Conservation (phyloP, 2,797 vertebrate species). For the Sebastiscus tertius region DNA sequence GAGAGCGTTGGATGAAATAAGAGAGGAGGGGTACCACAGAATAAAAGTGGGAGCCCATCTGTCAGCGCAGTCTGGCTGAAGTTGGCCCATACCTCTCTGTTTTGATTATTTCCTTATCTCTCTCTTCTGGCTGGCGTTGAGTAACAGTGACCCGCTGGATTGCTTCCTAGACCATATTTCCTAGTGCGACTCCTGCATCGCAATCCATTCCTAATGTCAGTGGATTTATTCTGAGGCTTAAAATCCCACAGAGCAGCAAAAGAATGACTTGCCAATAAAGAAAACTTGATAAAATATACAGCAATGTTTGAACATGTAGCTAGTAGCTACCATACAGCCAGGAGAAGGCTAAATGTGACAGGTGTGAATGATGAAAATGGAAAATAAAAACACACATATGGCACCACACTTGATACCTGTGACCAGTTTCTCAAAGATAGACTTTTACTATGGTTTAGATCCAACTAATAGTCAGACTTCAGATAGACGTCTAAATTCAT, state of each 20-base stretch:
- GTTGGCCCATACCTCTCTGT: slow-evolving; percentile 65
- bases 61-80: slow-evolving; percentile 64
- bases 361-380: not conserved
- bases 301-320: not conserved
- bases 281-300: slow-evolving; percentile 31
- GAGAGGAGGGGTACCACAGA: slow-evolving; percentile 36
- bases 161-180: slow-evolving; percentile 73
- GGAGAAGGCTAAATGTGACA: slow-evolving; percentile 8
- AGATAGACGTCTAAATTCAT: not conserved
- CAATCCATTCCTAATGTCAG: slow-evolving; percentile 60
- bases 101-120: slow-evolving; percentile 80
- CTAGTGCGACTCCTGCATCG: slow-evolving; percentile 47
- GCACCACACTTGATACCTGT: not conserved
- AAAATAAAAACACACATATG: not conserved
- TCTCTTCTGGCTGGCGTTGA: slow-evolving; percentile 66
- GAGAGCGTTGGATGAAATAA: slow-evolving; percentile 51
- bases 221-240: slow-evolving; percentile 54
- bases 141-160: slow-evolving; percentile 75
- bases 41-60: slow-evolving; percentile 65
- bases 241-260: slow-evolving; percentile 33
- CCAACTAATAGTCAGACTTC: not conserved
- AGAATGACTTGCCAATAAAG: slow-evolving; percentile 15
- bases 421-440: not conserved
- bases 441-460: not conserved
- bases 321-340: not conserved